Percentiles rank a stretch among this genome's conserved stretches.
phyloP scores from a whole-genome alignment of 37 sponge, comb jelly and placozoan genomes.

The Eunapius fragilis region DNA sequence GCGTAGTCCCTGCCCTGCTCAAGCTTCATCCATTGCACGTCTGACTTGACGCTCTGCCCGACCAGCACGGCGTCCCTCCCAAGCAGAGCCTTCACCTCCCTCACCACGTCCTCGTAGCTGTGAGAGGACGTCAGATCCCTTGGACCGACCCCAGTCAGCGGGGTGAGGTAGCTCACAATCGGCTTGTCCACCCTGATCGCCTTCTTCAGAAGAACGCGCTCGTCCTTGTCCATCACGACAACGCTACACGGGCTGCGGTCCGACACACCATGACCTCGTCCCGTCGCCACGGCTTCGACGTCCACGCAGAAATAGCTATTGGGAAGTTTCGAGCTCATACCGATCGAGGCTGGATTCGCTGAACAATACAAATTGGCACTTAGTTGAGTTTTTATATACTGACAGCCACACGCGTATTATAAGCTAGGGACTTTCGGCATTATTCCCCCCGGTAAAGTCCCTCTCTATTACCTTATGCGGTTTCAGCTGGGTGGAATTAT shows the following conservation, averaged over 20 bases:
- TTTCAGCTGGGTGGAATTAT: too few species aligned
- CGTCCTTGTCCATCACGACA: constrained; percentile 37
- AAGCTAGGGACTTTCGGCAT: too few species aligned
- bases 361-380: too few species aligned
- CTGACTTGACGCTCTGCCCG: constrained; percentile 35
- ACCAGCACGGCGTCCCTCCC: constrained; percentile 45
- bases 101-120: constrained; percentile 15
- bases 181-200: too few species aligned
- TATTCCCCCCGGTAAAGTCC: too few species aligned
- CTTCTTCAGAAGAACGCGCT: constrained; percentile 19
- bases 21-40: constrained; percentile 55
- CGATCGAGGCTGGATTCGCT: too few species aligned
- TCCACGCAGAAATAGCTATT: constrained; percentile 22
- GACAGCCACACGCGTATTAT: too few species aligned
- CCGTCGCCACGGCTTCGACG: constrained; percentile 56
- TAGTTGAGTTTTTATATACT: too few species aligned
- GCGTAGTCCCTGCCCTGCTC: constrained; percentile 26
- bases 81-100: constrained; percentile 39
- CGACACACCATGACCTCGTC: constrained; percentile 27
- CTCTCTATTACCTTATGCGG: too few species aligned
- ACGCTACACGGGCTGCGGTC: constrained; percentile 29
- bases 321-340: neutral
- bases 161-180: too few species aligned
- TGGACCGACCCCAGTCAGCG: constrained; percentile 32
- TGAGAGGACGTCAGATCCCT: constrained; percentile 35